These are phyloP conservation scores for Allolobophora icterica DNA, from an alignment of 2,888 invertebrate species.

Conservation along the genomic window DNA sequence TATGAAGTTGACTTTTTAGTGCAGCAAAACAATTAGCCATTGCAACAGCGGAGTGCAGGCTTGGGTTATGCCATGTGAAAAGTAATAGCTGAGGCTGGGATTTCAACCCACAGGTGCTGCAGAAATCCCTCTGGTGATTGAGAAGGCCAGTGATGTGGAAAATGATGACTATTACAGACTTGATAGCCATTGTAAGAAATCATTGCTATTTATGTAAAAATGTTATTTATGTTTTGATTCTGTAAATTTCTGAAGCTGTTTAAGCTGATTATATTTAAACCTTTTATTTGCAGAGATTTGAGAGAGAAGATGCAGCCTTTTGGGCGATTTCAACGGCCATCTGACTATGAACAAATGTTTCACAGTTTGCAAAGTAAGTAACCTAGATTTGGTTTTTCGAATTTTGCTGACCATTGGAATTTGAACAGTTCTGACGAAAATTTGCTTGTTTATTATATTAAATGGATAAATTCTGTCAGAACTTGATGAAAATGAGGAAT, in stretches of 20 bases:
- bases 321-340: constrained; percentile 84
- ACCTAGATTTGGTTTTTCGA: not conserved
- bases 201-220: too few relatives aligned
- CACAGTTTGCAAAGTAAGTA: constrained; percentile 69
- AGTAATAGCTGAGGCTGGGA: too few relatives aligned
- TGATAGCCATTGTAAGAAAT: not conserved
- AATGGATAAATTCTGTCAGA: not conserved
- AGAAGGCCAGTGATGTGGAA: not conserved
- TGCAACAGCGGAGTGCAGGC: not conserved
- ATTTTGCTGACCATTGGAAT: not conserved
- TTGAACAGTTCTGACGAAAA: not conserved
- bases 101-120: not conserved
- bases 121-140: not conserved
- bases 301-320: constrained; percentile 83
- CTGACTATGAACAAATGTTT: constrained; percentile 82
- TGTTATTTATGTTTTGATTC: not conserved
- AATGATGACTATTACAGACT: not conserved
- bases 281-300: constrained; percentile 69
- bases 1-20: not conserved
- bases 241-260: not conserved
- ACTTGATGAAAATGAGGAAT: too few relatives aligned
- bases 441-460: not conserved
- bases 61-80: not conserved
- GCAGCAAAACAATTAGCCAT: not conserved
- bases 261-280: not conserved